phyloP scores from a whole-genome alignment of 2,113 vertebrate species.

The Galeopterus variegatus region DNA sequence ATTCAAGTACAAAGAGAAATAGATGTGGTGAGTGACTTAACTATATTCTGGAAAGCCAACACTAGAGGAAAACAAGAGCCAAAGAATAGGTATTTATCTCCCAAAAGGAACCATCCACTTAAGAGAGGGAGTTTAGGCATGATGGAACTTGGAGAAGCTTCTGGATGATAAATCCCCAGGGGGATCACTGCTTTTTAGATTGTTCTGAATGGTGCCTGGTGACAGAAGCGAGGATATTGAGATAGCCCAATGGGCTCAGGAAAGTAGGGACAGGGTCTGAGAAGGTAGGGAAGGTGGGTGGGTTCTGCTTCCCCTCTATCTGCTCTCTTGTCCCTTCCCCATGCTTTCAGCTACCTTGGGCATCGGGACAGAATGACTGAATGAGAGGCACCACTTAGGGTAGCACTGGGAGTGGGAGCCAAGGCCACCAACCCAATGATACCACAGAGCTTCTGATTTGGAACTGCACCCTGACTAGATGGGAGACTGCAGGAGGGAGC shows the following conservation, averaged over 20 bases:
- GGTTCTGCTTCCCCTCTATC: background rate
- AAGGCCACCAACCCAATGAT: background rate
- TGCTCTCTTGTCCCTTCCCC: background rate
- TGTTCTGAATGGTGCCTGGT: background rate
- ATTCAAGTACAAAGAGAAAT: conserved; percentile 36
- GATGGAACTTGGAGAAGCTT: background rate
- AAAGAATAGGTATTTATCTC: background rate
- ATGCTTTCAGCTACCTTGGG: background rate
- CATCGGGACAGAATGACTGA: background rate
- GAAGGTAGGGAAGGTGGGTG: background rate
- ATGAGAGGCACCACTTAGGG: background rate
- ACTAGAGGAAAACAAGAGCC: conserved; percentile 3
- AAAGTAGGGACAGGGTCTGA: background rate
- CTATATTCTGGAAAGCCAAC: conserved; percentile 43
- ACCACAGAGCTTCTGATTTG: background rate
- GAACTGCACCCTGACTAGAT: background rate
- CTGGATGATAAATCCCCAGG: background rate
- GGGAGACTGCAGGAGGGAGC: background rate
- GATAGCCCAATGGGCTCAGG: background rate
- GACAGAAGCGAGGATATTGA: background rate
- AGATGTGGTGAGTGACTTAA: conserved; percentile 8
- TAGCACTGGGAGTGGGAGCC: background rate
- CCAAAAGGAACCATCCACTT: background rate
- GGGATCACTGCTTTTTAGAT: background rate
- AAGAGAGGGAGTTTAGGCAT: background rate